These are phyloP conservation scores for Umimayanthus kanabou DNA, from an alignment of 92 coral and sea anemone genomes.

Conservation along the genomic window DNA sequence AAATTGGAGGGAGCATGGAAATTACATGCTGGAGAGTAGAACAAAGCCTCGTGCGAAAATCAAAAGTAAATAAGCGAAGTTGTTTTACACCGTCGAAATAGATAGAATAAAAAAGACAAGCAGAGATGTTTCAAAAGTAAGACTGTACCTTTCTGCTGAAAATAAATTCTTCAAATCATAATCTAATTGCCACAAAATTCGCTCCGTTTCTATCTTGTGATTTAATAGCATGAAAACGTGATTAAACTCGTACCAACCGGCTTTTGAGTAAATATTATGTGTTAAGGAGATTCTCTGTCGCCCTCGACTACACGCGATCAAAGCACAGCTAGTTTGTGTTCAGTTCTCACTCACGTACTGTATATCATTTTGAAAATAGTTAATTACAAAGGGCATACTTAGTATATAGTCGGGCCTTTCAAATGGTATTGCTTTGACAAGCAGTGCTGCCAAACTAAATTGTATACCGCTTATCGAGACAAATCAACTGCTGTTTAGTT, in stretches of 20 bases:
- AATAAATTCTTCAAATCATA: too few species aligned
- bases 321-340: neutral
- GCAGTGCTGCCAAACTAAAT: neutral
- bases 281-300: neutral
- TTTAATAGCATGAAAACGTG: neutral
- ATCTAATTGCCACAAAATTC: neutral
- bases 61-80: neutral
- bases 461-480: neutral
- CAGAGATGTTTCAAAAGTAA: neutral
- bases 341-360: neutral
- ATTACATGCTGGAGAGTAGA: neutral
- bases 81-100: neutral
- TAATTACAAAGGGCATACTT: neutral
- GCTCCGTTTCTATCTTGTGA: neutral
- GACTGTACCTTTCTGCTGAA: too few species aligned
- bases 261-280: neutral
- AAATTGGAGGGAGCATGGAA: neutral
- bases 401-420: neutral
- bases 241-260: neutral
- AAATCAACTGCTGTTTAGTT: neutral
- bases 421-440: too few species aligned
- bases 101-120: too few species aligned
- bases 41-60: neutral
- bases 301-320: neutral
- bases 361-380: neutral